A percentile compares a stretch with the other conserved stretches of the same genome.
These are phyloP conservation scores for Copsychus sechellarum DNA, from an alignment of 2,113 vertebrate genomes.

Conservation along the genomic window DNA sequence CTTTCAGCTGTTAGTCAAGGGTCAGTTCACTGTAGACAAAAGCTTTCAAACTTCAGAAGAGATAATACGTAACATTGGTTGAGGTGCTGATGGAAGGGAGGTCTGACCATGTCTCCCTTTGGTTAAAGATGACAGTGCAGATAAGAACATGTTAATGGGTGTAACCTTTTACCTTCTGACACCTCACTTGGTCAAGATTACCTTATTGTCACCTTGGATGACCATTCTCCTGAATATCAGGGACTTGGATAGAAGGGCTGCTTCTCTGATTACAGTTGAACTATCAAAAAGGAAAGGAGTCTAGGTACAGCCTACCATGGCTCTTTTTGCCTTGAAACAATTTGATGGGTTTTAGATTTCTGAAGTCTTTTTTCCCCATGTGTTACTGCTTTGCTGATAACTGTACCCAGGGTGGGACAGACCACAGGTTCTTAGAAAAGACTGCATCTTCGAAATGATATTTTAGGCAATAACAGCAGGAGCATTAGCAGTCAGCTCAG, in stretches of 20 bases:
- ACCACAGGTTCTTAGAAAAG: not conserved
- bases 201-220: not conserved
- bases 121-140: not conserved
- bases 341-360: not conserved
- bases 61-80: not conserved
- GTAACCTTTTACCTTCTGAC: not conserved
- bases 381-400: not conserved
- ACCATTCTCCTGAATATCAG: not conserved
- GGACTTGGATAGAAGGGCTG: not conserved
- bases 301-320: not conserved
- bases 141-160: not conserved
- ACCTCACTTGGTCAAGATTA: not conserved
- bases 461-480: not conserved
- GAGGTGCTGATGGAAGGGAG: not conserved
- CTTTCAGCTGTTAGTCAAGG: conserved; percentile 22
- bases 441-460: not conserved
- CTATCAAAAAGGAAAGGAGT: not conserved
- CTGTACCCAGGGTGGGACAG: not conserved
- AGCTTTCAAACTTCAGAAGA: conserved; percentile 34
- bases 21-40: conserved; percentile 27
- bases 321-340: conserved; percentile 25
- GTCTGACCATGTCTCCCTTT: not conserved
- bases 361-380: not conserved
- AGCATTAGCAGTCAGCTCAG: not conserved
- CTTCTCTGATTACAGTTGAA: not conserved